phyloP scores from a whole-genome alignment of 2,888 invertebrate species.

The Trissolcus japonicus region DNA sequence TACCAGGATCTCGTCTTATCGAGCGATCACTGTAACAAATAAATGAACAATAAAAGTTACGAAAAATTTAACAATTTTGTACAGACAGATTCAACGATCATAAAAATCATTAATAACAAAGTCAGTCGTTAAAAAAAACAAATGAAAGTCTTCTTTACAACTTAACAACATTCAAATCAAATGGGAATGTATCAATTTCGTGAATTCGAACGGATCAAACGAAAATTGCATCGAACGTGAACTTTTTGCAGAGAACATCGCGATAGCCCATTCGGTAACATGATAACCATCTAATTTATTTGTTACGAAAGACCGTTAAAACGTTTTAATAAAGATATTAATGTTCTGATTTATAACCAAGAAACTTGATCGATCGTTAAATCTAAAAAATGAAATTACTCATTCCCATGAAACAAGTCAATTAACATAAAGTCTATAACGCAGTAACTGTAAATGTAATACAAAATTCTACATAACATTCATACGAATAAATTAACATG shows the following conservation, averaged over 20 bases:
- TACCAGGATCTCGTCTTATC: constrained; percentile 4
- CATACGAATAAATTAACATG: constrained; percentile 65
- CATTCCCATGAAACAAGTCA: constrained; percentile 29
- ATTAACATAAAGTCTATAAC: constrained; percentile 57
- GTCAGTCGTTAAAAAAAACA: constrained; percentile 36
- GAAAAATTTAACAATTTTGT: constrained; percentile 55
- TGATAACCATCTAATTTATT: constrained; percentile 7
- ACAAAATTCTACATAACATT: constrained; percentile 57
- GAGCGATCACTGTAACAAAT: constrained; percentile 24
- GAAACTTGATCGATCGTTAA: constrained; percentile 48
- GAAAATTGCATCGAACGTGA: constrained; percentile 9
- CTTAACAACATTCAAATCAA: constrained; percentile 46
- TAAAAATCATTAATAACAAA: constrained; percentile 45
- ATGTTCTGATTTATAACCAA: constrained; percentile 11
- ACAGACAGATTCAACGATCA: constrained; percentile 55
- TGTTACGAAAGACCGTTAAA: constrained; percentile 6
- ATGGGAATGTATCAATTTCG: constrained; percentile 47
- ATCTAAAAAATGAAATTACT: constrained; percentile 46
- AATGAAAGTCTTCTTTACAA: constrained; percentile 29
- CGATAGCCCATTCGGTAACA: constrained; percentile 5
- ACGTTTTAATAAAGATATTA: constrained; percentile 14
- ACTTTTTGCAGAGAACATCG: background rate
- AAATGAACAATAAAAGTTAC: constrained; percentile 31
- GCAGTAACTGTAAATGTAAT: constrained; percentile 59
- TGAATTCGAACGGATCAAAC: constrained; percentile 20